A percentile compares a stretch with the other conserved stretches of the same genome.
Evolutionary conservation across 2,113 vertebrate species (phyloP).

Genomic region (Xenus cinereus): DNA sequence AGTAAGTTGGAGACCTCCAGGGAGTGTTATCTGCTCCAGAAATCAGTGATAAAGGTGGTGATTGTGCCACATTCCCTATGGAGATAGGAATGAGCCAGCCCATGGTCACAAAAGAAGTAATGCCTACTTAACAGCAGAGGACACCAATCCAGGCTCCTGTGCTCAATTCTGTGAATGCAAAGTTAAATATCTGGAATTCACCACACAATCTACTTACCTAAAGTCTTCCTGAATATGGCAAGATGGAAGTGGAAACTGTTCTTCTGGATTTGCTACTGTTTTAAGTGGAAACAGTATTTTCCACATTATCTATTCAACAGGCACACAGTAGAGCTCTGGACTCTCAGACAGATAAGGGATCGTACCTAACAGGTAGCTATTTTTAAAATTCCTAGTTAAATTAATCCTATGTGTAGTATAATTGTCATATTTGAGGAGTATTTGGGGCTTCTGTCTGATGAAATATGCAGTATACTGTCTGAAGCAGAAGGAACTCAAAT

Average conservation of each 20-base stretch:
- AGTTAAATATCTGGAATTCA: background rate
- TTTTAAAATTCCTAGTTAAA: background rate
- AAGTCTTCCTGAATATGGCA: background rate
- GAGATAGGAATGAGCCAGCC: background rate
- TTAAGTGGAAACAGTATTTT: background rate
- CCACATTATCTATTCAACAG: background rate
- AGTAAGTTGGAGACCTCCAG: background rate
- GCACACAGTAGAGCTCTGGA: background rate
- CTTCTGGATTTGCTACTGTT: background rate
- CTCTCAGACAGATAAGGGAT: background rate
- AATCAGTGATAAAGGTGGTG: background rate
- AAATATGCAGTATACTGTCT: background rate
- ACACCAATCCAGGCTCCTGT: background rate
- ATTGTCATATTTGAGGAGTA: background rate
- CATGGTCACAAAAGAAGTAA: background rate
- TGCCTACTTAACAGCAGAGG: background rate
- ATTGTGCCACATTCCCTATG: background rate
- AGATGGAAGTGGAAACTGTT: background rate
- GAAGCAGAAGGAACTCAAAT: background rate
- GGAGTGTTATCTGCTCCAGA: background rate
- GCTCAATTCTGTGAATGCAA: background rate
- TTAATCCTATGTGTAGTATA: background rate
- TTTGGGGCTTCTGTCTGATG: background rate
- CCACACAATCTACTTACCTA: background rate
- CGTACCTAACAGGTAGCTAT: background rate